phyloP scores from a whole-genome alignment of 2,113 vertebrate species.

The Agapornis roseicollis region DNA sequence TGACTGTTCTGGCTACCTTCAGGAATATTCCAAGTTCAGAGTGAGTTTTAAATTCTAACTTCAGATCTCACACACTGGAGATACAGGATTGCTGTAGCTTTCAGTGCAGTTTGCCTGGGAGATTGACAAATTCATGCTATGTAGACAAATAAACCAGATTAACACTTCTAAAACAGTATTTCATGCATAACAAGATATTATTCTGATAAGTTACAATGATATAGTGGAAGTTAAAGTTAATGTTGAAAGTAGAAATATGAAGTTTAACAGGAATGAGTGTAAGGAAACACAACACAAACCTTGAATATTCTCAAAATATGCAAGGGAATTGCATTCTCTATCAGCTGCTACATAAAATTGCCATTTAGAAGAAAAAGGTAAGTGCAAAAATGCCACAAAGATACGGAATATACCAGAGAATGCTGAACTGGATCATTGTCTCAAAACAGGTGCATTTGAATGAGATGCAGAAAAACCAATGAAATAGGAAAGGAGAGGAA shows the following conservation, averaged over 20 bases:
- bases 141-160: not conserved
- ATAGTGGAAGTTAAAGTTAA: slow-evolving; percentile 14
- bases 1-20: not conserved
- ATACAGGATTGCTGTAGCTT: not conserved
- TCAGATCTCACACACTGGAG: not conserved
- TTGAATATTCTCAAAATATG: not conserved
- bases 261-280: not conserved
- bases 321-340: not conserved
- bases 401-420: not conserved
- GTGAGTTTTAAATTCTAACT: slow-evolving; percentile 2
- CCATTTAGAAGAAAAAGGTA: not conserved
- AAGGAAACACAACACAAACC: not conserved
- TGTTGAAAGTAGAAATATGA: not conserved
- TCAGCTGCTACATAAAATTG: not conserved
- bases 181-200: not conserved
- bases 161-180: not conserved
- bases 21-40: slow-evolving; percentile 29
- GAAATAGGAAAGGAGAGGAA: not conserved
- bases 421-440: not conserved
- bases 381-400: not conserved
- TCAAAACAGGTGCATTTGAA: not conserved
- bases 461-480: not conserved
- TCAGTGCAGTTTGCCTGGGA: slow-evolving; percentile 7
- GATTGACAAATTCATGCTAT: not conserved
- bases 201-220: not conserved